phyloP scores from a whole-genome alignment of 1,140 invertebrate genomes.

The Trichonephila inaurata region DNA sequence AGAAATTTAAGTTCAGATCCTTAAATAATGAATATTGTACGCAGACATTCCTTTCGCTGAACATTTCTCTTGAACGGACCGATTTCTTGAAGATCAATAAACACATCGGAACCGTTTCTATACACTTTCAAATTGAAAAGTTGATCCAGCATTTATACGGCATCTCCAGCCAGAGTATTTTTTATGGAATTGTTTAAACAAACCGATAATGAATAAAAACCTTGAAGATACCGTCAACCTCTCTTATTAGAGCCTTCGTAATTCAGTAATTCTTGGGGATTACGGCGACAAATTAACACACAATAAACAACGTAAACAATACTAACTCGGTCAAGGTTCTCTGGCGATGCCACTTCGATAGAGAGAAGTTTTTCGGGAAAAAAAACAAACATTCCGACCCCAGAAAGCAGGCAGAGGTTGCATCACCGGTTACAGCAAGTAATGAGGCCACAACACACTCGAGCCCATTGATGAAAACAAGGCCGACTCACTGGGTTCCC shows the following conservation, averaged over 20 bases:
- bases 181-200: too few species aligned
- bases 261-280: neutral
- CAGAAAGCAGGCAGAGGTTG: neutral
- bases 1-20: too few species aligned
- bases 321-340: constrained; percentile 26
- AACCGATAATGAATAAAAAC: too few species aligned
- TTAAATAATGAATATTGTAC: too few species aligned
- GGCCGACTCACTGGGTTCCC: constrained; percentile 21
- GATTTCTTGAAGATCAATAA: too few species aligned
- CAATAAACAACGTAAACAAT: neutral
- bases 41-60: too few species aligned
- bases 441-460: constrained; percentile 18
- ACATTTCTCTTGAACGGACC: too few species aligned
- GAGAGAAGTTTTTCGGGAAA: neutral
- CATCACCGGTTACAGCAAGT: constrained; percentile 15
- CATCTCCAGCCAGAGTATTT: too few species aligned
- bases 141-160: too few species aligned
- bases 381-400: neutral
- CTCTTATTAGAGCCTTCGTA: neutral
- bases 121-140: too few species aligned
- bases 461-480: constrained; percentile 16
- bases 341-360: neutral
- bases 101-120: too few species aligned
- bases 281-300: neutral
- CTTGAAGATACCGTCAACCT: neutral